These are phyloP conservation scores for Dufourea novaeangliae DNA, from an alignment of 1,140 invertebrate genomes.

Conservation along the genomic window DNA sequence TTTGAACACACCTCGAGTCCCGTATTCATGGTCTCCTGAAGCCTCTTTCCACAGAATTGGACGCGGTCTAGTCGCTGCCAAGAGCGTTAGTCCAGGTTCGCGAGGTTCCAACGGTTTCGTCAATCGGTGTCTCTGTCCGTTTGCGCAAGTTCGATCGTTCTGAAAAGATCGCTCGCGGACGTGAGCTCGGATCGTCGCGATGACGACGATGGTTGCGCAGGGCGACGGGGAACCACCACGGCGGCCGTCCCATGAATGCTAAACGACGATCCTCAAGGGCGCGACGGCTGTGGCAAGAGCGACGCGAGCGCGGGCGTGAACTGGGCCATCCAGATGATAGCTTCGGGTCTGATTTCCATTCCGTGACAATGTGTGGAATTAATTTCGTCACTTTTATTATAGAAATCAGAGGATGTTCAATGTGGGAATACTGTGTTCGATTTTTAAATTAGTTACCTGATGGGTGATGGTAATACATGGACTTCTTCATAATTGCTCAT, in stretches of 20 bases:
- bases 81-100: background rate
- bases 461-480: too few species aligned
- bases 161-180: conserved; percentile 64
- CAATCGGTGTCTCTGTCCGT: conserved; percentile 32
- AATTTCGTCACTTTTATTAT: too few species aligned
- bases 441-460: too few species aligned
- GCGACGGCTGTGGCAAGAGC: conserved; percentile 35
- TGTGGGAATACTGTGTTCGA: too few species aligned
- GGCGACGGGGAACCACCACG: conserved; percentile 8
- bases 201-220: conserved; percentile 1
- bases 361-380: too few species aligned
- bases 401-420: too few species aligned
- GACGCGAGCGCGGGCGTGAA: conserved; percentile 58
- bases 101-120: conserved; percentile 35
- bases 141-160: conserved; percentile 67
- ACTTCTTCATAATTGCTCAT: too few species aligned
- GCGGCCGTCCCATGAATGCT: conserved; percentile 55
- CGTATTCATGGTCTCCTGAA: background rate
- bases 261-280: conserved; percentile 59
- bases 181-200: conserved; percentile 14
- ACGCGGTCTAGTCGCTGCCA: background rate
- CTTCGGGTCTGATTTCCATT: background rate
- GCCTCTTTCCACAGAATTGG: conserved; percentile 1
- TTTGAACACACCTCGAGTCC: background rate
- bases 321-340: conserved; percentile 51